These are phyloP conservation scores for Lutjanus argentimaculatus DNA, from an alignment of 2,797 vertebrate species.

Conservation along the genomic window DNA sequence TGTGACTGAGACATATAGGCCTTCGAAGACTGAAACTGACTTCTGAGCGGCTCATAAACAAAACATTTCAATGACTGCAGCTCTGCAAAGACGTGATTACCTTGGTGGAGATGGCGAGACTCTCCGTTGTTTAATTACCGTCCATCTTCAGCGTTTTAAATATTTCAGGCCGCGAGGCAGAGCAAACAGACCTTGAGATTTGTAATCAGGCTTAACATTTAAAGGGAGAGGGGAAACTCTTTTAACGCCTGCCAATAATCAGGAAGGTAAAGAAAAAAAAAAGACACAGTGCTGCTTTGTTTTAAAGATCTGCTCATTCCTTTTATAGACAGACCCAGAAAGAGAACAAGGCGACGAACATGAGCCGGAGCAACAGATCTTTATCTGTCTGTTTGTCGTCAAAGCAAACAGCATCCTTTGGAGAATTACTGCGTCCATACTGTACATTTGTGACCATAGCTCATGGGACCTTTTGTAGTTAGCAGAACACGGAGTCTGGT, in stretches of 20 bases:
- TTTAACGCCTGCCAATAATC: constrained; percentile 65
- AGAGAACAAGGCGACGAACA: background rate
- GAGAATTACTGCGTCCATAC: constrained; percentile 35
- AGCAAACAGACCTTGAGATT: constrained; percentile 44
- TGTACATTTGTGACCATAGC: constrained; percentile 21
- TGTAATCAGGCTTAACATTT: constrained; percentile 59
- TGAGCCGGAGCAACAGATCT: constrained; percentile 14
- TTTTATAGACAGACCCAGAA: constrained; percentile 34
- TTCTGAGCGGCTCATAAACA: constrained; percentile 23
- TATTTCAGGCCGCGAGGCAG: constrained; percentile 45
- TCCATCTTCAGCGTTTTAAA: constrained; percentile 43
- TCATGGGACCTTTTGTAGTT: constrained; percentile 41
- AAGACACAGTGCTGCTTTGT: constrained; percentile 11
- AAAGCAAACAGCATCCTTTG: constrained; percentile 29
- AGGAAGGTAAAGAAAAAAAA: constrained; percentile 38
- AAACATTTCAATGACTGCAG: constrained; percentile 2
- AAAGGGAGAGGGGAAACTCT: constrained; percentile 8
- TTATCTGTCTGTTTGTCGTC: constrained; percentile 54
- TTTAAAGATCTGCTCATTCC: constrained; percentile 43
- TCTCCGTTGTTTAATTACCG: constrained; percentile 26
- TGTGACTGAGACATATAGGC: background rate
- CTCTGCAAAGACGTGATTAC: constrained; percentile 20
- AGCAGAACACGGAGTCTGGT: constrained; percentile 44
- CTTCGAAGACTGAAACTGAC: background rate
- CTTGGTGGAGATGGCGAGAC: constrained; percentile 9